A percentile compares a stretch with the other conserved stretches of the same genome.
Conservation (phyloP, 2,113 vertebrate species). For the Chauna torquata region DNA sequence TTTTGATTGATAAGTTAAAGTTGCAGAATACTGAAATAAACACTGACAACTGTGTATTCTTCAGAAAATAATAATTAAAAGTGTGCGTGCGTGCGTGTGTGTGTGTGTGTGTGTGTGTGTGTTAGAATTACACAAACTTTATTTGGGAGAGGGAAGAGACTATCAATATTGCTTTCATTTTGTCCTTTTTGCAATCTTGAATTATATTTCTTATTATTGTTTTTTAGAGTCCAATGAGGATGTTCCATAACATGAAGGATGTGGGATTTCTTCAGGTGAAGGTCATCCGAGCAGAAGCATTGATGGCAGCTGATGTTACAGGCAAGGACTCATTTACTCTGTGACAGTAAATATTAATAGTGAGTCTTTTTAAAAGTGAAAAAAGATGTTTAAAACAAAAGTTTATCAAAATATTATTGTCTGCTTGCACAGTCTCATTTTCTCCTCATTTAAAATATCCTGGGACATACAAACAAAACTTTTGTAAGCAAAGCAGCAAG, state of each 20-base stretch:
- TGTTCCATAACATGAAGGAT: slow-evolving; percentile 92
- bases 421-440: neutral
- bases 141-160: neutral
- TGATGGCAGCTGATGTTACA: slow-evolving; percentile 98
- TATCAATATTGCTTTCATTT: neutral
- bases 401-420: neutral
- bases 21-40: neutral
- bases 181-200: neutral
- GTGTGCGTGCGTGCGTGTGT: accelerated
- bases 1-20: neutral
- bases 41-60: neutral
- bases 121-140: neutral
- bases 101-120: accelerated
- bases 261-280: slow-evolving; percentile 98
- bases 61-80: neutral
- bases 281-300: slow-evolving; percentile 94
- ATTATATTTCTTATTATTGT: slow-evolving; percentile 13
- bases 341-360: neutral
- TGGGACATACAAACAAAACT: neutral
- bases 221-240: slow-evolving; percentile 86
- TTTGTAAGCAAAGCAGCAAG: neutral
- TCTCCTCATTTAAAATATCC: neutral
- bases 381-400: neutral
- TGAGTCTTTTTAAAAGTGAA: neutral
- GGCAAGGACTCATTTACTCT: slow-evolving; percentile 78